These are phyloP conservation scores for Ailuropoda melanoleuca DNA, from an alignment of 2,113 vertebrate genomes.

Conservation along the genomic window DNA sequence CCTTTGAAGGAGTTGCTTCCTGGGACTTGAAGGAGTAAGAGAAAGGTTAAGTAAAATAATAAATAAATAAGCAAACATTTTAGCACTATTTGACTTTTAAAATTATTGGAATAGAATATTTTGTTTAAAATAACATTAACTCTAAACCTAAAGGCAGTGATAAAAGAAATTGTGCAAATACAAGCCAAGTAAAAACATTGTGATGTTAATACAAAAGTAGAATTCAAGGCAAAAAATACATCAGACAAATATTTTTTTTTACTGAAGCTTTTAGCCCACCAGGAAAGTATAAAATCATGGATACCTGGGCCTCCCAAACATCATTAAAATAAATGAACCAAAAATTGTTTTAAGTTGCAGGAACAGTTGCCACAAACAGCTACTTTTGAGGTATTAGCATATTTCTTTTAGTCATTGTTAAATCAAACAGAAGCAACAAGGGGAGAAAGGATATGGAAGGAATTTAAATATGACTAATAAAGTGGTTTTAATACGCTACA, in stretches of 20 bases:
- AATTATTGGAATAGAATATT: conserved; percentile 17
- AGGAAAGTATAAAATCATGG: conserved; percentile 6
- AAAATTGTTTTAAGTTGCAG: background rate
- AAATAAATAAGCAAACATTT: background rate
- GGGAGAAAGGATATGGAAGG: background rate
- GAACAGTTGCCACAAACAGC: background rate
- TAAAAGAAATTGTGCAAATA: background rate
- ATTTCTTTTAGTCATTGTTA: background rate
- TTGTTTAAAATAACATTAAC: conserved; percentile 19
- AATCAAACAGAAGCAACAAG: background rate
- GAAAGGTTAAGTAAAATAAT: background rate
- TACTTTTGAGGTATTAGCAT: background rate
- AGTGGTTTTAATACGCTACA: background rate
- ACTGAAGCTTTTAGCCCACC: background rate
- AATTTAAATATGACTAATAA: conserved; percentile 2
- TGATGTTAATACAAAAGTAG: background rate
- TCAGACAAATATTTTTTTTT: background rate
- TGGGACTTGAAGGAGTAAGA: background rate
- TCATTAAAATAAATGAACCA: background rate
- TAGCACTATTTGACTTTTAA: background rate
- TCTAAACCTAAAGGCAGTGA: background rate
- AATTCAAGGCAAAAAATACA: background rate
- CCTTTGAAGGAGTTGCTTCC: conserved; percentile 9
- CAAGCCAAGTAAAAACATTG: background rate
- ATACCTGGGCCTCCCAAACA: background rate